phyloP scores from a whole-genome alignment of 2,888 invertebrate genomes.

The Tubulanus polymorphus region DNA sequence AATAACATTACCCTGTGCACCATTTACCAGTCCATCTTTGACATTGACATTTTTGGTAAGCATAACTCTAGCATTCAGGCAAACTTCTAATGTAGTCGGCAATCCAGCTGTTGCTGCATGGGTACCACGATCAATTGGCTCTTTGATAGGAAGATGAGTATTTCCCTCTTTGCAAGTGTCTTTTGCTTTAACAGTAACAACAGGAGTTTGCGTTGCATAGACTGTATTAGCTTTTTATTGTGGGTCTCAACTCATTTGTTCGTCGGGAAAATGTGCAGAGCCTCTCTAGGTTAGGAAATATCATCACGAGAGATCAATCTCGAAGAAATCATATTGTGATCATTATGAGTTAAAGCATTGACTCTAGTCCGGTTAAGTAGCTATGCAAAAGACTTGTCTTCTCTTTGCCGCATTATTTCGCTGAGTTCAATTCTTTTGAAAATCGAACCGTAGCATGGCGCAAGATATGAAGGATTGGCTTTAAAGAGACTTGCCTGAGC shows the following conservation, averaged over 20 bases:
- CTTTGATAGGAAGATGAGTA: background rate
- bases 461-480: constrained; percentile 1
- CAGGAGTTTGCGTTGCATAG: too few relatives aligned
- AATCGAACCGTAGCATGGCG: background rate
- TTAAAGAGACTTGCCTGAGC: background rate
- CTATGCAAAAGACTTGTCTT: constrained; percentile 3
- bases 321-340: background rate
- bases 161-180: background rate
- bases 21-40: constrained; percentile 20
- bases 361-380: constrained; percentile 1
- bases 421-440: constrained; percentile 8
- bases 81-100: constrained; percentile 5
- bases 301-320: background rate
- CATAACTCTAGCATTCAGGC: constrained; percentile 18
- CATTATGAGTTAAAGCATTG: background rate
- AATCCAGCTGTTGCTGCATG: background rate
- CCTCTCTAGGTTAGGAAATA: background rate
- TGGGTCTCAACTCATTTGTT: background rate
- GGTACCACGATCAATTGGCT: background rate
- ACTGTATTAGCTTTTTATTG: background rate
- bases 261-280: background rate
- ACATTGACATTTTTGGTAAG: constrained; percentile 20
- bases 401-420: constrained; percentile 5
- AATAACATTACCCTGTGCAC: constrained; percentile 16
- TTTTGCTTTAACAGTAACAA: background rate